These are phyloP conservation scores for Sussaba pulchella DNA, from an alignment of 2,888 invertebrate species.

Conservation along the genomic window DNA sequence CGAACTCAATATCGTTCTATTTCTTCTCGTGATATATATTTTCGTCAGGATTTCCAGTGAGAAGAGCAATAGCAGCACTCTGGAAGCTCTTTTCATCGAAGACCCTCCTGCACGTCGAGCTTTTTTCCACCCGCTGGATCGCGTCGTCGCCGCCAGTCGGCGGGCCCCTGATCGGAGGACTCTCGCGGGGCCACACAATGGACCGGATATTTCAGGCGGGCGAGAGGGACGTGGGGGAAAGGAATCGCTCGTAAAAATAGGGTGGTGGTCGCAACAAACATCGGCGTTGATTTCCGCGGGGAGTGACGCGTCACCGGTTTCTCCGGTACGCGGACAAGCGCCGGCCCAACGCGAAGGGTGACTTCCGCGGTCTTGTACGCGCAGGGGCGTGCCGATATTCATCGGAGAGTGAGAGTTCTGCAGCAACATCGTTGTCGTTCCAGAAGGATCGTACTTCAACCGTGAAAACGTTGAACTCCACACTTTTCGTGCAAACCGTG, in stretches of 20 bases:
- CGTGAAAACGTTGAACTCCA: conserved; percentile 60
- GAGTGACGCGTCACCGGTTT: conserved; percentile 75
- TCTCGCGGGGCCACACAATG: conserved; percentile 74
- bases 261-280: conserved; percentile 71
- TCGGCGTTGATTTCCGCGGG: conserved; percentile 80
- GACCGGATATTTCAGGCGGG: conserved; percentile 77
- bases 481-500: too few relatives aligned
- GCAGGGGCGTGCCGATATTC: conserved; percentile 65
- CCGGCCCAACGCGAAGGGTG: conserved; percentile 43
- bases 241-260: conserved; percentile 43
- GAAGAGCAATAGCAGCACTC: conserved; percentile 31
- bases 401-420: conserved; percentile 56
- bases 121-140: conserved; percentile 60
- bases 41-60: conserved; percentile 11
- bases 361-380: conserved; percentile 36
- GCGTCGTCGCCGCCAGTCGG: conserved; percentile 68
- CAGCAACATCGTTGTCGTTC: conserved; percentile 54
- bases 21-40: conserved; percentile 43
- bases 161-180: conserved; percentile 67
- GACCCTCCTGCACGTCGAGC: conserved; percentile 36
- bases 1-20: conserved; percentile 20
- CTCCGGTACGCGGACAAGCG: conserved; percentile 32
- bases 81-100: conserved; percentile 54
- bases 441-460: conserved; percentile 35
- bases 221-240: conserved; percentile 44